These are phyloP conservation scores for Nysson spinosus DNA, from an alignment of 2,888 invertebrate species.

Conservation along the genomic window DNA sequence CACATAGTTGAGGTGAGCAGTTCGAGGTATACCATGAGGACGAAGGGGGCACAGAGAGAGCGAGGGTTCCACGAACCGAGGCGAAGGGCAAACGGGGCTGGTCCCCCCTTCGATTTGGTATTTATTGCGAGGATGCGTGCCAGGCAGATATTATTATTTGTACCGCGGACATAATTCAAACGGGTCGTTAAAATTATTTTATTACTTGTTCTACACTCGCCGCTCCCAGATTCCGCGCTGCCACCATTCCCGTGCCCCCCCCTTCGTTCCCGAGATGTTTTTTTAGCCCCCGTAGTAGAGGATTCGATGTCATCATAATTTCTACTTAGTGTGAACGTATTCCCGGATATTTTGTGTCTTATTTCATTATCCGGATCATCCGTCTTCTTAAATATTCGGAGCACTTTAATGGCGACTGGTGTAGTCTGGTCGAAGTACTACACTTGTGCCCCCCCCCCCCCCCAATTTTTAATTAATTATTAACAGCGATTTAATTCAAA, in stretches of 20 bases:
- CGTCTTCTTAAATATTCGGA: too few relatives aligned
- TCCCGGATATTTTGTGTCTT: conserved; percentile 1
- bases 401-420: too few relatives aligned
- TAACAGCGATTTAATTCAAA: too few relatives aligned
- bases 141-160: conserved; percentile 72
- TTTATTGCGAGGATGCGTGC: conserved; percentile 73
- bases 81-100: conserved; percentile 24
- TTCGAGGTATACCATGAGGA: conserved; percentile 53
- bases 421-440: too few relatives aligned
- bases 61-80: conserved; percentile 50
- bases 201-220: conserved; percentile 69
- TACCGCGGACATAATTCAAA: conserved; percentile 73
- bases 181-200: conserved; percentile 75
- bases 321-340: background rate
- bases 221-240: conserved; percentile 57
- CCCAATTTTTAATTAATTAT: too few relatives aligned
- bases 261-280: background rate
- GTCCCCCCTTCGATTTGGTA: conserved; percentile 58
- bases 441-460: too few relatives aligned
- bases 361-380: background rate
- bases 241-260: too few relatives aligned
- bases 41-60: conserved; percentile 50
- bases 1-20: conserved; percentile 56
- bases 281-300: conserved; percentile 9
- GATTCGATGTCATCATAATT: background rate